A percentile compares a stretch with the other conserved stretches of the same genome.
phyloP scores from a whole-genome alignment of 1,140 invertebrate genomes.

The Chionoecetes opilio region DNA sequence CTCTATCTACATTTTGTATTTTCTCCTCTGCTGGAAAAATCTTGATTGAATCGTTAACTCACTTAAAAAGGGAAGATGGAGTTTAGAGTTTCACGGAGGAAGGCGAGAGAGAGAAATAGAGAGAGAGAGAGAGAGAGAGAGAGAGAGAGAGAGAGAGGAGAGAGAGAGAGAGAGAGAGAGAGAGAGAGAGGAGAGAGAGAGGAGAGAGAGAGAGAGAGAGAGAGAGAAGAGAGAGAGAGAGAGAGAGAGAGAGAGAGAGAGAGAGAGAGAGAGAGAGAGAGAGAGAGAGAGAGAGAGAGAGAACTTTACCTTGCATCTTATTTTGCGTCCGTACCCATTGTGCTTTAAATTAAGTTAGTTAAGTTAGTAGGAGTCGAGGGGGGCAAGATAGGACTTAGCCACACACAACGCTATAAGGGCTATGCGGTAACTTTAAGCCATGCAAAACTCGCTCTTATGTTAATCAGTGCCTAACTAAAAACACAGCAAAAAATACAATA shows the following conservation, averaged over 20 bases:
- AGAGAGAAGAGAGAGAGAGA: background rate
- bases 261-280: constrained; percentile 37
- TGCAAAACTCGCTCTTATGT: background rate
- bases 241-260: background rate
- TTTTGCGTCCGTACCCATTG: background rate
- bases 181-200: background rate
- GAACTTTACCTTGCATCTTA: background rate
- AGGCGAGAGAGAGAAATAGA: background rate
- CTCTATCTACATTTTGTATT: background rate
- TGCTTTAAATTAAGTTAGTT: background rate
- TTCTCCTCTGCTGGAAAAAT: background rate
- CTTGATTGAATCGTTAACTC: background rate
- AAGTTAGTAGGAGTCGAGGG: background rate
- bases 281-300: background rate
- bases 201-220: background rate
- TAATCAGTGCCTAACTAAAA: background rate
- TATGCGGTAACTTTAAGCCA: background rate
- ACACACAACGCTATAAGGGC: background rate
- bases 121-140: background rate
- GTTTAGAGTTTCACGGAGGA: background rate
- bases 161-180: background rate
- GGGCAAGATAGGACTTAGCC: background rate
- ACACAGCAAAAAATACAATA: no score
- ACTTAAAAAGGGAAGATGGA: background rate
- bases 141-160: background rate